Base-by-base conservation (phyloP, 2,113 vertebrate genomes). In the Ifrita kowaldi region DNA sequence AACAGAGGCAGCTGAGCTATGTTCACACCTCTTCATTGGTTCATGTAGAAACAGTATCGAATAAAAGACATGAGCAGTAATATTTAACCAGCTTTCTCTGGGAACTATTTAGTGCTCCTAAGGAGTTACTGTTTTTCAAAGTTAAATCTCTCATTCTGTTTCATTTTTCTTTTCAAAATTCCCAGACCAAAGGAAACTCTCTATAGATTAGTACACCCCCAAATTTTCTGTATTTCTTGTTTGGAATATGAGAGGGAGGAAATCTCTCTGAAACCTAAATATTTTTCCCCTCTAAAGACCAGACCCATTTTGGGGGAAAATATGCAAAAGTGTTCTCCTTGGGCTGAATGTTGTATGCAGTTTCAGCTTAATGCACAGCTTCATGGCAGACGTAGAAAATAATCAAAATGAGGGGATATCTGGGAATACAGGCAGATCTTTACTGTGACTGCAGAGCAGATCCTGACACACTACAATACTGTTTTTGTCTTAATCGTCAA, bases 401-500 rank as follows among this genome's bases (percentile, higher is more conserved):
- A 90, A 89, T 85, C 59, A 71, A 89, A 95, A 95, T 47, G 41
- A 30, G 16, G 9, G 26, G 49, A 84, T 83, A 80, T 82, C 44
- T 37, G 44, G 78, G 87, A 86, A 95, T 94, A 82, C 62, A 46
- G n/a, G 50, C 27, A 70, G 70, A 50, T 56, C 23, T 67, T 50
- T 73, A 68, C 80, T 47, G 35, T 35, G 44, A 81, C 76, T 84
- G 52, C 26, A 96, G 71, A 85, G 65, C 84, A 95, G 89, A 81
- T 77, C 90, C 84, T 83, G 95, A 81, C 91, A 89, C 52, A 56
- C 57, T 86, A 49, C 47, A 79, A 77, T 76, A 62, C 65, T 83
- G 82, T 32, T 95, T 92, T 93, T 74, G 60, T 95, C 97, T 97
- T 94, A 91, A 95, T 95, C 82, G 42, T 96, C 95, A 96, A 95